A percentile compares a stretch with the other conserved stretches of the same genome.
These are phyloP conservation scores for Periophthalmodon schlosseri DNA, from an alignment of 2,113 vertebrate species.

Conservation along the genomic window DNA sequence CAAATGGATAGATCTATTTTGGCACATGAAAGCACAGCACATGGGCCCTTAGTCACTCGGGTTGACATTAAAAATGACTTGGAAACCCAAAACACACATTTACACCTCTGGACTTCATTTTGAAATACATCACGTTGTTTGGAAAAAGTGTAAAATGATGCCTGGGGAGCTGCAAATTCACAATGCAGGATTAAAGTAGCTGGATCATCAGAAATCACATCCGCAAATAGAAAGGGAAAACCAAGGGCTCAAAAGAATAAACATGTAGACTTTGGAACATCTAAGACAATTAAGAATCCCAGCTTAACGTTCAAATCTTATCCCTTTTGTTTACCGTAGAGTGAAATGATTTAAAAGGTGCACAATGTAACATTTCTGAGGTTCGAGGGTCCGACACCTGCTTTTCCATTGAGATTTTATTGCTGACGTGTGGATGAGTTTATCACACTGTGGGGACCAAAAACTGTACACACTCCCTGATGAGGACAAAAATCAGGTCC, in stretches of 20 bases:
- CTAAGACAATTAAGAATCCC: too few relatives aligned
- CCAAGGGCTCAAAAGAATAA: neutral
- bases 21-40: neutral
- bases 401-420: neutral
- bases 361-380: too few relatives aligned
- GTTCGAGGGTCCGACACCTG: too few relatives aligned
- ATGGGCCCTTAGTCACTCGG: slow-evolving; percentile 23
- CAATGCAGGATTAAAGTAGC: neutral
- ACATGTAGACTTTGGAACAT: too few relatives aligned
- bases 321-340: neutral
- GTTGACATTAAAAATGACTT: slow-evolving; percentile 21
- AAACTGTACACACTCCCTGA: neutral
- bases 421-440: neutral
- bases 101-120: slow-evolving; percentile 19
- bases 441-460: neutral
- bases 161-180: slow-evolving; percentile 8
- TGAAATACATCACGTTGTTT: slow-evolving; percentile 15
- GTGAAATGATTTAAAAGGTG: too few relatives aligned
- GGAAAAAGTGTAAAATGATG: slow-evolving; percentile 22
- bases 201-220: slow-evolving; percentile 8
- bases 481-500: too few relatives aligned
- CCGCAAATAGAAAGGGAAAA: neutral
- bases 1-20: slow-evolving; percentile 4
- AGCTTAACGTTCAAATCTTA: too few relatives aligned
- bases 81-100: slow-evolving; percentile 16